Conservation (phyloP, 2,113 vertebrate species). For the Mirounga angustirostris region DNA sequence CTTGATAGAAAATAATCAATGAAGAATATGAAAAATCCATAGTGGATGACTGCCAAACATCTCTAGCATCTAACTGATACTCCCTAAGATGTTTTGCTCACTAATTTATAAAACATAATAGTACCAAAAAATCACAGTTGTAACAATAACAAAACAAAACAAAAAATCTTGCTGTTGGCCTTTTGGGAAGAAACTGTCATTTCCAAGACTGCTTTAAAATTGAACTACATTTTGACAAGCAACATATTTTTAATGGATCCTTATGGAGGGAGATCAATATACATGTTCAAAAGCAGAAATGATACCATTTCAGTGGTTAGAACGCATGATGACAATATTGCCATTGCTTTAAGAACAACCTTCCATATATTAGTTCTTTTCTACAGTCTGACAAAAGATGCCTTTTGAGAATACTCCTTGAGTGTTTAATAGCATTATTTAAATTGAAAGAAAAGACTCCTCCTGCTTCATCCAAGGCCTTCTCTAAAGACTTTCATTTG, state of each 20-base stretch:
- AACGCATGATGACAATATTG: not conserved
- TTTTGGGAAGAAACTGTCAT: slow-evolving; percentile 40
- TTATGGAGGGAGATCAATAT: slow-evolving; percentile 62
- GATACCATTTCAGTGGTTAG: not conserved
- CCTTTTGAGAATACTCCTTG: not conserved
- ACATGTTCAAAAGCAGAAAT: not conserved
- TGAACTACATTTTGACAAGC: slow-evolving; percentile 69
- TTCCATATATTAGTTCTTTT: not conserved
- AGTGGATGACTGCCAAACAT: not conserved
- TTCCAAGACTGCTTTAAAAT: slow-evolving; percentile 54
- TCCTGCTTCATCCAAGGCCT: not conserved
- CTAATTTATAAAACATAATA: slow-evolving; percentile 58
- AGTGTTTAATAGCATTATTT: not conserved
- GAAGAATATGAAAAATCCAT: not conserved
- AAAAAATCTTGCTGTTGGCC: slow-evolving; percentile 36
- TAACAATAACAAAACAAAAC: not conserved
- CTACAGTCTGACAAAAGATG: not conserved
- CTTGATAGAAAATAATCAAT: not conserved
- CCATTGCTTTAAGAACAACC: not conserved
- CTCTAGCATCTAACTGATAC: not conserved
- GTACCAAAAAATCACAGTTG: not conserved
- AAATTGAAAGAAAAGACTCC: slow-evolving; percentile 44
- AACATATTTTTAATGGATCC: slow-evolving; percentile 33
- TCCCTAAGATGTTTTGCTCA: not conserved
- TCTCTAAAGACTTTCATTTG: not conserved